Base-by-base conservation (phyloP, 2,113 vertebrate genomes). In the Perognathus longimembris region DNA sequence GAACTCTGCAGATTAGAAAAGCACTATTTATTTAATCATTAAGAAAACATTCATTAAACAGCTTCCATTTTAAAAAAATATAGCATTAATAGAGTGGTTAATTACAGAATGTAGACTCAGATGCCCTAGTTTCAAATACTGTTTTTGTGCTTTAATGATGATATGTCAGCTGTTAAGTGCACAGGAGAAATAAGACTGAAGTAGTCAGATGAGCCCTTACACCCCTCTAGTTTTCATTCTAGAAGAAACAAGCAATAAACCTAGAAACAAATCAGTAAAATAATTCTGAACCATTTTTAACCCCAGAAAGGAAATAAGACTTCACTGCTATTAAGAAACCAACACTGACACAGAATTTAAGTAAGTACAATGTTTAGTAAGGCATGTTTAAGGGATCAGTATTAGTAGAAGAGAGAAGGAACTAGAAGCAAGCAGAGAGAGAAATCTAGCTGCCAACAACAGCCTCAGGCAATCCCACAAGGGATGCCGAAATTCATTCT, bases 241-340 rank as follows among this genome's bases (percentile, higher is more conserved):
- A 90, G 36, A n/a, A 92, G 34, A 92, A 70, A 84, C 28, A 70
- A 85, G 28, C 9, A 26, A 67, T 24, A 64, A 76, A 61, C 15
- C 45, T 85, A 63, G 24, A 81, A 88, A 77, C 32, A 38, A 74
- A 54, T 61, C 5, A 12, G 17, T 57, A 80, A 76, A 73, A 85
- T 54, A 30, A 78, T 78, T 77, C 73, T 45, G 66, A 67, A 69
- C 77, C 32, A 8, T 85, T 92, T 81, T 80, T 84, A 88, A 85
- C 21, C 11, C 28, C 8, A 4, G 18, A 26, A 81, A 88, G 78
- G 64, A 90, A 92, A 94, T 32, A 22, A 82, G 12, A 7, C 26
- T 81, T 93, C 61, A 20, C 40, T 78, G 34, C 36, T 75, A 10
- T 34, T 57, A 20, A 77, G 63, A 85, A 88, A 80, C 12, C 26